Evolutionary conservation across 1,140 invertebrate species (phyloP), one percentile per base, ranked within the genome.

Genomic region (Epicauta chinensis): DNA sequence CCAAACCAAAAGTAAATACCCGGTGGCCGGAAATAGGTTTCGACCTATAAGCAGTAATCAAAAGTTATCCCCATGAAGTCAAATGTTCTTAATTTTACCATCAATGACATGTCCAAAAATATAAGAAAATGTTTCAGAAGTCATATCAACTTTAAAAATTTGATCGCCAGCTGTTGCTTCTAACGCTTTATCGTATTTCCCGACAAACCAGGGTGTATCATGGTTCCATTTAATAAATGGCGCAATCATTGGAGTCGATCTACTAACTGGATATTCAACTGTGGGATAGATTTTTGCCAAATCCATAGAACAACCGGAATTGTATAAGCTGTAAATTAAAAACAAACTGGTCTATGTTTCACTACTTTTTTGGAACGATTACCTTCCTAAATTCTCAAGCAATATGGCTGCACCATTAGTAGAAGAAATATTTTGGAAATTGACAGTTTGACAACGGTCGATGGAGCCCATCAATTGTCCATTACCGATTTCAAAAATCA

Each of bases 11-110:
- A 81, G 70, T 47, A 90, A 62, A 64, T 89, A 98, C 15, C 91
- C 91, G 5, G 93, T 94, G 0, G 92, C 93, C 2, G 94, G 94
- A 54, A 90, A 86, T 0, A 97, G 66, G 56, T 89, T 86, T 60
- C 92, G 81, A 62, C 17, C 17, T 23, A 7, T 4, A 23, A n/a
- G n/a, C n/a, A n/a, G n/a, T n/a, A 23, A 23, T 23, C 17, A 23
- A 23, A 3, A 4, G 17, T 4, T 23, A 23, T 23, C 7, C 3
- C 7, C 1, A 23, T 23, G 3, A 7, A 23, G 17, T 23, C 17
- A 7, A 23, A 1, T n/a, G n/a, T n/a, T n/a, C n/a, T 23, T 7
- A 23, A 23, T 23, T 23, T 23, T 7, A 23, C 83, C 83, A 71
- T 96, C 91, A 57, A 96, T 87, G 3, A 86, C 77, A 69, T 97